Conservation (phyloP, 2,888 invertebrate species). For the Cephus pygmeus region DNA sequence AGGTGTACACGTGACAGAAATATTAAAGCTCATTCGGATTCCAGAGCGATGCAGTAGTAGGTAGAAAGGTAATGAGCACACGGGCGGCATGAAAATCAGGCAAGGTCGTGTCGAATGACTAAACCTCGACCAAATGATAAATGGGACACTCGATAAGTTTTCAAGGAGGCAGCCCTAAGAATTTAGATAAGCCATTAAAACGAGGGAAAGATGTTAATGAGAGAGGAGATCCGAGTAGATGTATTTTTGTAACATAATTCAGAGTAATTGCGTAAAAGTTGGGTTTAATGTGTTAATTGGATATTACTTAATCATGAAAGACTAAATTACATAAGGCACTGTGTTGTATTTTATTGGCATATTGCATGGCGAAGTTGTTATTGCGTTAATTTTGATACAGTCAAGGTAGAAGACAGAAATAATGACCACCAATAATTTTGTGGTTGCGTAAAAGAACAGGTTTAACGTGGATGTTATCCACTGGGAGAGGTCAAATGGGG, state of each 20-base stretch:
- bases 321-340: neutral
- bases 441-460: neutral
- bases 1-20: constrained; percentile 24
- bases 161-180: neutral
- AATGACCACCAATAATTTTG: neutral
- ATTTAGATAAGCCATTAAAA: neutral
- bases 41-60: neutral
- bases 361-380: neutral
- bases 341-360: neutral
- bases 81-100: neutral
- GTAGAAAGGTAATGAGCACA: neutral
- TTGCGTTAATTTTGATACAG: neutral
- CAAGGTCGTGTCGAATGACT: neutral
- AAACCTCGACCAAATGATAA: neutral
- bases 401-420: neutral
- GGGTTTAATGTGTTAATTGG: neutral
- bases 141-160: neutral
- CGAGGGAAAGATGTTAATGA: neutral
- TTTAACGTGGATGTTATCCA: neutral
- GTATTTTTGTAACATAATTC: neutral
- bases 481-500: neutral
- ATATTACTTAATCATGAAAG: neutral
- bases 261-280: neutral
- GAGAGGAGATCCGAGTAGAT: neutral
- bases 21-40: neutral